Base-by-base conservation (phyloP, 2,888 invertebrate species). In the Allophyes oxyacanthae region DNA sequence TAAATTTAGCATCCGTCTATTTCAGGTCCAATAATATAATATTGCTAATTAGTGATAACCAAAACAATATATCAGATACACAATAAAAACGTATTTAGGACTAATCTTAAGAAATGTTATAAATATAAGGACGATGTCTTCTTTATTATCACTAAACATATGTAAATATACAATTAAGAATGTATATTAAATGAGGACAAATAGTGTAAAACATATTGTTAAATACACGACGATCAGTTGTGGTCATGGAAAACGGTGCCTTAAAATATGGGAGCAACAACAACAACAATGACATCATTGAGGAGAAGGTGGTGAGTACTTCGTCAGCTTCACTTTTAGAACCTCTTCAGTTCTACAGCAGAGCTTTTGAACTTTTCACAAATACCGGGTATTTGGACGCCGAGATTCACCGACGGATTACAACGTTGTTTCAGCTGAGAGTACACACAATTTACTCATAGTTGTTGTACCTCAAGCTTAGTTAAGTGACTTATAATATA, bases 161-260 rank as follows among this genome's bases (percentile, higher is more conserved):
- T 64, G 68, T 68, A 55, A 44, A 74, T 74, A 59, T 64, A 56
- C 7, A 59, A 61, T 37, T 63, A 20, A 70, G 61, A 51, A 71
- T 72, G 69, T 67, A 69, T 66, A 69, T 70, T 83, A 82, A 73
- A 83, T 82, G 84, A 82, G 77, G 75, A 85, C 78, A 70, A 61
- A 68, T 78, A 83, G 83, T 83, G 81, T 79, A 78, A 82, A 78
- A 78, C 59, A 84, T 75, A 78, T 82, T 77, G 81, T 77, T 79
- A 85, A 77, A 78, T 76, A 83, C 87, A 88, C 90, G 87, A 87
- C 91, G 78, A 86, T 88, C 86, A 87, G 82, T 90, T 84, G 89
- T 88, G 92, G 93, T 89, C 91, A 94, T 94, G 94, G 94, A 94
- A 93, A 94, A 93, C 93, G 92, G 94, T 94, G 94, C 94, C 94